A percentile compares a stretch with the other conserved stretches of the same genome.
Conservation (phyloP, 2,888 invertebrate species). For the Acleris literana region DNA sequence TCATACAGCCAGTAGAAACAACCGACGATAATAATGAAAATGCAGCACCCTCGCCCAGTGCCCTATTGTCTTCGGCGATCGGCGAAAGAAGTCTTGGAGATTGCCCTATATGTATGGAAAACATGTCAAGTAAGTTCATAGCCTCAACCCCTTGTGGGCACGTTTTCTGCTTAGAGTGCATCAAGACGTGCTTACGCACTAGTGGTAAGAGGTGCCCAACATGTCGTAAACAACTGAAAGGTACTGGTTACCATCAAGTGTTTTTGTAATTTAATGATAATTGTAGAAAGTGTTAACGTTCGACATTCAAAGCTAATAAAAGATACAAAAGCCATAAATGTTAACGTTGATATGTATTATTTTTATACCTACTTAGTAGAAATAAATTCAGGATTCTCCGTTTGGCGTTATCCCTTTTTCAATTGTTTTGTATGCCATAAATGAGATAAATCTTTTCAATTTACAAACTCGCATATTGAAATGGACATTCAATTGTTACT, state of each 20-base stretch:
- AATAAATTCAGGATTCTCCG: too few species aligned
- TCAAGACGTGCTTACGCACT: constrained; percentile 47
- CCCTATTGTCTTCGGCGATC: neutral
- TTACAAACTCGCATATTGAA: too few species aligned
- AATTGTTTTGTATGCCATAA: too few species aligned
- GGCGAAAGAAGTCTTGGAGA: constrained; percentile 46
- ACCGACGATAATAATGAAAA: constrained; percentile 14
- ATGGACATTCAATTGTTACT: too few species aligned
- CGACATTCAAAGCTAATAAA: too few species aligned
- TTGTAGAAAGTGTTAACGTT: neutral
- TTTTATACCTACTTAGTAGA: too few species aligned
- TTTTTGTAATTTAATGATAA: constrained; percentile 48
- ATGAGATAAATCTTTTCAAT: too few species aligned
- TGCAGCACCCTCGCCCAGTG: constrained; percentile 4
- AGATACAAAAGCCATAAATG: too few species aligned
- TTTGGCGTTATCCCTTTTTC: too few species aligned
- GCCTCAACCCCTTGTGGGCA: constrained; percentile 66
- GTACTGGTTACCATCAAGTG: constrained; percentile 55
- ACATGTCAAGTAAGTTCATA: constrained; percentile 45
- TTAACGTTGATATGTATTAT: too few species aligned
- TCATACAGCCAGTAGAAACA: neutral
- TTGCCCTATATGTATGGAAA: constrained; percentile 65
- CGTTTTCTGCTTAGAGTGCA: constrained; percentile 60
- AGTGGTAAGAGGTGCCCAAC: constrained; percentile 60
- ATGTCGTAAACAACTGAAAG: constrained; percentile 55